Evolutionary conservation across 2,113 vertebrate genomes (phyloP).

Genomic region (Pogonocichla stellata): DNA sequence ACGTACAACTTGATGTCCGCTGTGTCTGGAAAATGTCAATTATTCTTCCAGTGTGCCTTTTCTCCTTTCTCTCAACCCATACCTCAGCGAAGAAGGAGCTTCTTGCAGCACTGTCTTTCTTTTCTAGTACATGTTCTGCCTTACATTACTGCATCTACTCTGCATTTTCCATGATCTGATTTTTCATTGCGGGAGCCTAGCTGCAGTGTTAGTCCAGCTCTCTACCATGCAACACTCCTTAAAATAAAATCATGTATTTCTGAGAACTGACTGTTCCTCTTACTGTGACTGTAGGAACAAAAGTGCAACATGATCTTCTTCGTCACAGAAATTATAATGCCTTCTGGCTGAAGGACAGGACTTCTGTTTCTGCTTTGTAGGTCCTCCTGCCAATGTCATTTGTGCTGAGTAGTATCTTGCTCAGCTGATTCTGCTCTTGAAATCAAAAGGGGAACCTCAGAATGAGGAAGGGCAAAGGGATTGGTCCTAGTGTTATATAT

Average conservation of each 20-base stretch:
- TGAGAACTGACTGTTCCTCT: slow-evolving; percentile 51
- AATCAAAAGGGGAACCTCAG: slow-evolving; percentile 19
- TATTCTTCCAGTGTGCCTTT: not conserved
- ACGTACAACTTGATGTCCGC: not conserved
- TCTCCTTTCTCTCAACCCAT: not conserved
- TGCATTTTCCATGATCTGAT: not conserved
- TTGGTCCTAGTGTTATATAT: not conserved
- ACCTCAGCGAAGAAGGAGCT: not conserved
- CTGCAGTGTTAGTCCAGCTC: not conserved
- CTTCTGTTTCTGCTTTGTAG: slow-evolving; percentile 60
- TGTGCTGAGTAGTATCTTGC: slow-evolving; percentile 19
- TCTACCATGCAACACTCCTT: not conserved
- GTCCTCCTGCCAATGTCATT: slow-evolving; percentile 20
- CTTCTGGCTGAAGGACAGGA: slow-evolving; percentile 16
- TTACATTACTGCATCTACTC: not conserved
- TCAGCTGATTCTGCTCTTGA: not conserved
- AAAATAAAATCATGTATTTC: slow-evolving; percentile 35
- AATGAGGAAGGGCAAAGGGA: slow-evolving; percentile 9
- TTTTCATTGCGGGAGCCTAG: not conserved
- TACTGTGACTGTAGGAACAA: slow-evolving; percentile 19
- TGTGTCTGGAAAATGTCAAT: not conserved
- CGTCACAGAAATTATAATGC: slow-evolving; percentile 21
- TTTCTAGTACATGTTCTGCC: not conserved
- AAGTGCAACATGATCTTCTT: slow-evolving; percentile 13
- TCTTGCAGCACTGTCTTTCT: not conserved